phyloP scores from a whole-genome alignment of 2,888 invertebrate species.

The Epistrophe grossulariae region DNA sequence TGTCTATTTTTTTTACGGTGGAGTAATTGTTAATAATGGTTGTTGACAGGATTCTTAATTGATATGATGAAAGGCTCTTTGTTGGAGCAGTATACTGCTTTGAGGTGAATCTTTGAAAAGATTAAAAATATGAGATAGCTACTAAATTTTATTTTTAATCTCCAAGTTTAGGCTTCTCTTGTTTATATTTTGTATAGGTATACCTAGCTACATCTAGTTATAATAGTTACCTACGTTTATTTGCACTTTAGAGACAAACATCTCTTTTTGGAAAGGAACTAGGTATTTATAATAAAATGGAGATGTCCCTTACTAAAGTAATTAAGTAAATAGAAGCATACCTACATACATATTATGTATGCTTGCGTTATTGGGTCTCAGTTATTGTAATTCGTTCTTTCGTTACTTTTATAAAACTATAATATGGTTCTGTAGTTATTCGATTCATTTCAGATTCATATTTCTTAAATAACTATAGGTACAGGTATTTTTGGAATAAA shows the following conservation, averaged over 20 bases:
- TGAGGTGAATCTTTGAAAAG: conserved; percentile 35
- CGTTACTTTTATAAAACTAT: too few relatives aligned
- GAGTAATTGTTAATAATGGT: conserved; percentile 57
- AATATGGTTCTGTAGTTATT: too few relatives aligned
- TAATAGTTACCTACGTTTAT: neutral
- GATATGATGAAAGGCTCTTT: conserved; percentile 39
- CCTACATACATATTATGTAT: too few relatives aligned
- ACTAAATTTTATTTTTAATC: conserved; percentile 47
- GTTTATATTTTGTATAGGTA: neutral
- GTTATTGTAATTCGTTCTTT: too few relatives aligned
- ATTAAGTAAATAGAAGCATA: too few relatives aligned
- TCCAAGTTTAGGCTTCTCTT: conserved; percentile 6
- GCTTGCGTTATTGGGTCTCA: too few relatives aligned
- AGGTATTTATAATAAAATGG: neutral
- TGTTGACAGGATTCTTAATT: conserved; percentile 64
- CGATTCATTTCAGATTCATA: too few relatives aligned
- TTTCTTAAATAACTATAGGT: too few relatives aligned
- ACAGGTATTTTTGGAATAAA: too few relatives aligned
- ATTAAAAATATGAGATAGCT: conserved; percentile 37
- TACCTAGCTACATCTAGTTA: too few relatives aligned
- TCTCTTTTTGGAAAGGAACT: neutral
- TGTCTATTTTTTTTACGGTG: conserved; percentile 40
- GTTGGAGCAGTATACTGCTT: conserved; percentile 3
- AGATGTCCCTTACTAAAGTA: neutral
- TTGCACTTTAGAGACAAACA: neutral